Conservation (phyloP, 2,888 invertebrate species). For the Dynastes tityus region DNA sequence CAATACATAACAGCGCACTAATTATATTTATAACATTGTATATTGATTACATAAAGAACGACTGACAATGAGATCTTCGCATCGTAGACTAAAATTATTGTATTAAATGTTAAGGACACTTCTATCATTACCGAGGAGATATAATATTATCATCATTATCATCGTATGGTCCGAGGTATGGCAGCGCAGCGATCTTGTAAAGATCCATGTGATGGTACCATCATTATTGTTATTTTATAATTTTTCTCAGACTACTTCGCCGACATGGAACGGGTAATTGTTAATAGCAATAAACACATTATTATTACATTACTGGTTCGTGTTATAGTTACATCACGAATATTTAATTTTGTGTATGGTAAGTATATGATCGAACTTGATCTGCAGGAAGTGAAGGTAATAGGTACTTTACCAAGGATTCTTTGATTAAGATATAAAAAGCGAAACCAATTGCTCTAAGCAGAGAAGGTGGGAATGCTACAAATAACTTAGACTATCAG, state of each 20-base stretch:
- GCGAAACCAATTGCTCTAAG: no score
- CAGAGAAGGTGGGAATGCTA: no score
- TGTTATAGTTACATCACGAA: background rate
- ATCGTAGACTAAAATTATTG: constrained; percentile 10
- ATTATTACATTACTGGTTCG: constrained; percentile 7
- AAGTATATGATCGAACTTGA: no score
- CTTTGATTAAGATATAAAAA: no score
- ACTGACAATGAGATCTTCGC: constrained; percentile 8
- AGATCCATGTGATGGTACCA: background rate
- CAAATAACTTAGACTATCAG: no score
- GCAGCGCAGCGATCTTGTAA: no score
- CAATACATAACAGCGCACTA: constrained; percentile 8
- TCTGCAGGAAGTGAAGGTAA: no score
- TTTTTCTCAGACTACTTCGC: constrained; percentile 11
- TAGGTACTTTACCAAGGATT: no score
- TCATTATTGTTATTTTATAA: constrained; percentile 3
- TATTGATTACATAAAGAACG: constrained; percentile 8
- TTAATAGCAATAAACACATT: constrained; percentile 17
- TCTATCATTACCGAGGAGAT: constrained; percentile 16
- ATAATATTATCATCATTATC: constrained; percentile 14
- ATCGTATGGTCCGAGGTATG: constrained; percentile 1
- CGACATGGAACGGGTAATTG: background rate
- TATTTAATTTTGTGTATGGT: background rate
- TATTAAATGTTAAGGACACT: constrained; percentile 40
- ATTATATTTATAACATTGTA: constrained; percentile 20